Percentiles rank a stretch among this genome's conserved stretches.
phyloP scores from a whole-genome alignment of 2,888 invertebrate species.

The Orchestes rusci region DNA sequence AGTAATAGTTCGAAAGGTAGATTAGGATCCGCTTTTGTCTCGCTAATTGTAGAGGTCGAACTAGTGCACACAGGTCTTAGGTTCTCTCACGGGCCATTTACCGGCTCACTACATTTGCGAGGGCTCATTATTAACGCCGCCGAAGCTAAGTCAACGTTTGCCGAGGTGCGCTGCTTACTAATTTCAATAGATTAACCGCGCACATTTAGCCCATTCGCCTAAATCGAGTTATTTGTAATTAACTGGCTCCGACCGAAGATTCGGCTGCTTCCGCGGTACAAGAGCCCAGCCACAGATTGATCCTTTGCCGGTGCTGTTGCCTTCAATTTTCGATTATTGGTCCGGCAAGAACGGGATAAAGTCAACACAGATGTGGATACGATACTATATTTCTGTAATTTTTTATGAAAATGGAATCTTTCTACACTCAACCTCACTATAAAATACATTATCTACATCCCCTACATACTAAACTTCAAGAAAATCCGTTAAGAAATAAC shows the following conservation, averaged over 20 bases:
- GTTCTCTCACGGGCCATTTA: conserved; percentile 43
- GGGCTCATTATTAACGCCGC: conserved; percentile 41
- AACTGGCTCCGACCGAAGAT: conserved; percentile 36
- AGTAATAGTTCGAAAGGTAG: too few species aligned
- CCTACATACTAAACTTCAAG: too few species aligned
- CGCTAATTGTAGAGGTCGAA: conserved; percentile 5
- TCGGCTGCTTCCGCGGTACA: conserved; percentile 20
- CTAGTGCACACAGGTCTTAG: conserved; percentile 37
- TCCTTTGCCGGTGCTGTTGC: conserved; percentile 22
- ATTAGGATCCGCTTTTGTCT: conserved; percentile 17
- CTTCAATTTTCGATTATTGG: conserved; percentile 27
- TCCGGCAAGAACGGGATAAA: too few species aligned
- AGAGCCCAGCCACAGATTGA: conserved; percentile 22
- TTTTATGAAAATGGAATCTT: too few species aligned
- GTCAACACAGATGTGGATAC: too few species aligned
- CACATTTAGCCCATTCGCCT: conserved; percentile 43
- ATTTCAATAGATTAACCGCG: conserved; percentile 47
- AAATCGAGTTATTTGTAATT: conserved; percentile 48
- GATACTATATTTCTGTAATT: too few species aligned
- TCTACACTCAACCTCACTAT: too few species aligned
- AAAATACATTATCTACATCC: too few species aligned
- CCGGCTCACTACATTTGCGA: conserved; percentile 44
- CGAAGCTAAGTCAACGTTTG: conserved; percentile 44
- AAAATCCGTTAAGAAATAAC: too few species aligned
- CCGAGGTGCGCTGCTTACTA: conserved; percentile 45